These are phyloP conservation scores for Zelostemma sp. DNA, from an alignment of 1,140 invertebrate genomes.

Conservation along the genomic window DNA sequence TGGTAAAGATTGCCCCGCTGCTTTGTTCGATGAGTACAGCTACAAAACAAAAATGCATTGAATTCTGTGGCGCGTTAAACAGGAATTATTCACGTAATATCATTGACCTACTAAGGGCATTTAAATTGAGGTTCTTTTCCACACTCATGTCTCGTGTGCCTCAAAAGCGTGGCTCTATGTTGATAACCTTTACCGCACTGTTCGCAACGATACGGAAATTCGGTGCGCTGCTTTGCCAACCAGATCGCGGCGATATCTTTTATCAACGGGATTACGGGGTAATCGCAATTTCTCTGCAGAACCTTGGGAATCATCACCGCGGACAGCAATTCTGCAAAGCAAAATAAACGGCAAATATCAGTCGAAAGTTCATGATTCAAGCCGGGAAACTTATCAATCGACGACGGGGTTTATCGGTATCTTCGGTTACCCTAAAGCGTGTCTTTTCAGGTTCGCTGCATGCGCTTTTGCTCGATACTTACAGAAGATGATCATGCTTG, in stretches of 20 bases:
- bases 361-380: too few relatives aligned
- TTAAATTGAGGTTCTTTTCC: conserved; percentile 74
- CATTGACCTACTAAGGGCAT: conserved; percentile 69
- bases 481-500: too few relatives aligned
- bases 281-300: conserved; percentile 36
- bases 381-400: too few relatives aligned
- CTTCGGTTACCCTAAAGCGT: too few relatives aligned
- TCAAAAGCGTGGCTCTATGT: conserved; percentile 72
- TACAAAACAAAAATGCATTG: too few relatives aligned
- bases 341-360: conserved; percentile 24
- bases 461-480: too few relatives aligned
- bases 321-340: conserved; percentile 29
- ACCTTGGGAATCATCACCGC: conserved; percentile 30
- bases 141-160: conserved; percentile 73
- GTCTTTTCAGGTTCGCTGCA: too few relatives aligned
- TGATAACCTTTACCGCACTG: conserved; percentile 74
- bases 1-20: conserved; percentile 72
- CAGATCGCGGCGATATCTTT: conserved; percentile 59
- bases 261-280: conserved; percentile 49
- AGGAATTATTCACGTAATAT: too few relatives aligned
- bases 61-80: too few relatives aligned
- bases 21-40: conserved; percentile 69
- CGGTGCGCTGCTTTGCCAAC: conserved; percentile 55
- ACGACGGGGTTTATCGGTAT: too few relatives aligned
- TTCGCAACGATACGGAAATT: conserved; percentile 68